Conservation (phyloP, 1,140 invertebrate species). For the Melitaea cinxia region DNA sequence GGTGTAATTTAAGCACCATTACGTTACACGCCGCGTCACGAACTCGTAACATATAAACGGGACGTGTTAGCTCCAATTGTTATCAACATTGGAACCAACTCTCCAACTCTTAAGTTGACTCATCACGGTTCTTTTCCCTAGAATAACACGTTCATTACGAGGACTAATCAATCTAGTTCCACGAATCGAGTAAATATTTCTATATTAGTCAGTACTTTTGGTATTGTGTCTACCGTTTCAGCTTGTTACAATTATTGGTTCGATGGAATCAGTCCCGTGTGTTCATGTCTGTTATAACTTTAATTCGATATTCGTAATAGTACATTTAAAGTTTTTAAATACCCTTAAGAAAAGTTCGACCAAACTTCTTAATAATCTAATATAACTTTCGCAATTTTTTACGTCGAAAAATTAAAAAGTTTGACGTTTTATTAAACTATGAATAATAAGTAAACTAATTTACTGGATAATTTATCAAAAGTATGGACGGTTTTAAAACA, state of each 20-base stretch:
- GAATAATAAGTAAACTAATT: background rate
- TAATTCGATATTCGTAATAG: too few species aligned
- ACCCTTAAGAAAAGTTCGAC: too few species aligned
- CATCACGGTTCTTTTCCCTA: background rate
- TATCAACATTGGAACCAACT: slow-evolving; percentile 28
- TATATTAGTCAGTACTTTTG: too few species aligned
- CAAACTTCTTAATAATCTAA: background rate
- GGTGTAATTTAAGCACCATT: slow-evolving; percentile 42
- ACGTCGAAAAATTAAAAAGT: background rate
- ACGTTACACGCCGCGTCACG: slow-evolving; percentile 27
- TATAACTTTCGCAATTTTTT: background rate
- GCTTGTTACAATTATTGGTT: too few species aligned
- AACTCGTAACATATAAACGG: slow-evolving; percentile 30
- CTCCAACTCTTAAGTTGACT: slow-evolving; percentile 7
- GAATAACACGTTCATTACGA: background rate
- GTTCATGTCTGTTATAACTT: too few species aligned
- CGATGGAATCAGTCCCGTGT: too few species aligned
- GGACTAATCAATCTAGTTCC: too few species aligned
- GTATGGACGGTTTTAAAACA: background rate
- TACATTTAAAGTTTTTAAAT: too few species aligned
- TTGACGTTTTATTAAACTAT: background rate
- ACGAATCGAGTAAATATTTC: too few species aligned
- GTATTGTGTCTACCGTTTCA: too few species aligned
- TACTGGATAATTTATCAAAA: background rate
- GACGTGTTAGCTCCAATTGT: slow-evolving; percentile 36